Conservation (phyloP, 2,888 invertebrate species). For the Ophion costatus region DNA sequence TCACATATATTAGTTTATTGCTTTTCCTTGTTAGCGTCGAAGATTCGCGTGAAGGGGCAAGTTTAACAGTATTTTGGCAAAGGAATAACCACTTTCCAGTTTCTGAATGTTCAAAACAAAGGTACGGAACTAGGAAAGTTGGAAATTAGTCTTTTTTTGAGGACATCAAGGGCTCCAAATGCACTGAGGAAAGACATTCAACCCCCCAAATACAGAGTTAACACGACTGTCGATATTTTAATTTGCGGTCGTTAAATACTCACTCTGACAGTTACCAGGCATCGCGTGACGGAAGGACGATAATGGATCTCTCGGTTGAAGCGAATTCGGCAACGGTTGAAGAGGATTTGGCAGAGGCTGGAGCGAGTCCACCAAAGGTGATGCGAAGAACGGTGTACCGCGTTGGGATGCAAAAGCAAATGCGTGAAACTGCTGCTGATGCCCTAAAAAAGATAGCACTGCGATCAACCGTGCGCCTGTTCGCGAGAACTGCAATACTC, state of each 20-base stretch:
- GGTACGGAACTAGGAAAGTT: too few relatives aligned
- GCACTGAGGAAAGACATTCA: too few relatives aligned
- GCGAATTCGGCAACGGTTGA: conserved; percentile 81
- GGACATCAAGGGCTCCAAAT: too few relatives aligned
- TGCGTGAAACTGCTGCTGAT: conserved; percentile 96
- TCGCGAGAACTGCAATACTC: conserved; percentile 84
- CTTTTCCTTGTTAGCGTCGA: too few relatives aligned
- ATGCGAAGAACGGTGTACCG: conserved; percentile 81
- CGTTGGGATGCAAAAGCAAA: conserved; percentile 90
- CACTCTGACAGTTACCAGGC: conserved; percentile 95
- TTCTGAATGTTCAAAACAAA: too few relatives aligned
- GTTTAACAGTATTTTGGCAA: too few relatives aligned
- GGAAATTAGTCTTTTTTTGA: too few relatives aligned
- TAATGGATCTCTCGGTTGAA: conserved; percentile 92
- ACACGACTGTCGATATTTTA: background rate
- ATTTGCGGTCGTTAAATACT: conserved; percentile 84
- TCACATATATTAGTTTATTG: too few relatives aligned
- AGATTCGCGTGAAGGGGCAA: too few relatives aligned
- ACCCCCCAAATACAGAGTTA: too few relatives aligned
- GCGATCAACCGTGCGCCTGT: conserved; percentile 84
- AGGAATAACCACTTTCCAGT: too few relatives aligned
- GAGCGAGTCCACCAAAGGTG: conserved; percentile 81
- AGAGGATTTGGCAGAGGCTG: conserved; percentile 81
- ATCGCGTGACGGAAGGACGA: conserved; percentile 95
- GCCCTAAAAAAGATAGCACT: conserved; percentile 97